Evolutionary conservation across 2,113 vertebrate genomes (phyloP).

Genomic region (Pycnonotus jocosus): DNA sequence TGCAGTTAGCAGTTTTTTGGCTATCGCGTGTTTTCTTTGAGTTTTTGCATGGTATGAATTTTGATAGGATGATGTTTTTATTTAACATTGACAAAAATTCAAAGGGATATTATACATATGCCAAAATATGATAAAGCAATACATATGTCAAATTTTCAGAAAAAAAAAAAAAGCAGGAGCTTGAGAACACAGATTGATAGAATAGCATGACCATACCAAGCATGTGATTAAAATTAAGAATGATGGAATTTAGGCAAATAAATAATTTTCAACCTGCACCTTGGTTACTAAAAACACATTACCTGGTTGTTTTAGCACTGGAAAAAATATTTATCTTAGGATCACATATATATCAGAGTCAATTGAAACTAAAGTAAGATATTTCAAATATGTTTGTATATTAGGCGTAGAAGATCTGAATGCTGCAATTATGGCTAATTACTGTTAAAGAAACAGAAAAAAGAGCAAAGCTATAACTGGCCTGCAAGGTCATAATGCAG

Average conservation of each 20-base stretch:
- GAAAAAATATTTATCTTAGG: background rate
- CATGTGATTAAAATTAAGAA: background rate
- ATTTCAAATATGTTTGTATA: background rate
- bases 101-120: background rate
- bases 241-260: background rate
- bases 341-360: background rate
- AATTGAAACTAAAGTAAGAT: background rate
- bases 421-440: background rate
- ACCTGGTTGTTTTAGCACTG: background rate
- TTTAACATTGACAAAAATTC: background rate
- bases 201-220: background rate
- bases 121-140: background rate
- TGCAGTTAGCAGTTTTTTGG: background rate
- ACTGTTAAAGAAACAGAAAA: background rate
- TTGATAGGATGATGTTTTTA: background rate
- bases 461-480: background rate
- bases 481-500: background rate
- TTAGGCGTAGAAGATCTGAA: background rate
- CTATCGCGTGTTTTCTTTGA: background rate
- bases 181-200: background rate
- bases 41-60: background rate
- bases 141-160: background rate
- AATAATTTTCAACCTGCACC: background rate
- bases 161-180: background rate
- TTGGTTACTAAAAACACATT: background rate